phyloP scores from a whole-genome alignment of 1,140 invertebrate species.

The Cyphomyrmex costatus region DNA sequence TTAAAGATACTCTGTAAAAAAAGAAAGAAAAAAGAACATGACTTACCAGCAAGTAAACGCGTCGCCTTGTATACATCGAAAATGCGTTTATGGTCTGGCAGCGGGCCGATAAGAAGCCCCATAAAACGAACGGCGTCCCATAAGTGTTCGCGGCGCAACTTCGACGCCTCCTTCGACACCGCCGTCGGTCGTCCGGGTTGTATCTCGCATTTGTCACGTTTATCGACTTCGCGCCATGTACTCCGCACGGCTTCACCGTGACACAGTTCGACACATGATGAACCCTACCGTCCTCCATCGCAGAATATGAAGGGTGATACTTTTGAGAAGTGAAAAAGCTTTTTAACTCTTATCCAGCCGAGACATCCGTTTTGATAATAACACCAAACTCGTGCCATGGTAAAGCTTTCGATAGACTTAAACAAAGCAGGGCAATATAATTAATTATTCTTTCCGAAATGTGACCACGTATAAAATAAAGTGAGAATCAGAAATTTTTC shows the following conservation, averaged over 20 bases:
- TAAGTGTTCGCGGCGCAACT: constrained; percentile 80
- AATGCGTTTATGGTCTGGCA: constrained; percentile 85
- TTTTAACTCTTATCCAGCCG: constrained; percentile 39
- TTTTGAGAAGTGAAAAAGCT: constrained; percentile 37
- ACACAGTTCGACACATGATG: constrained; percentile 70
- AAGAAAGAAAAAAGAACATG: not conserved
- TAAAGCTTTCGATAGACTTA: not conserved
- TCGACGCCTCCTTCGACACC: constrained; percentile 71
- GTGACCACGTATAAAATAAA: not conserved
- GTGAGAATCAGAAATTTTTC: not conserved
- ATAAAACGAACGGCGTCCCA: constrained; percentile 83
- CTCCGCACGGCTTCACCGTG: constrained; percentile 66
- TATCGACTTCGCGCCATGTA: constrained; percentile 77
- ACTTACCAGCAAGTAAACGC: constrained; percentile 70
- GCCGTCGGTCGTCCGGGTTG: constrained; percentile 75
- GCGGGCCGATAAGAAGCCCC: constrained; percentile 83
- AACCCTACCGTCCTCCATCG: constrained; percentile 24
- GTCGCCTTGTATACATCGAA: constrained; percentile 66
- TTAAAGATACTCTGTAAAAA: constrained; percentile 21
- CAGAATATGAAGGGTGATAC: not conserved
- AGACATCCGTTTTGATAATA: not conserved
- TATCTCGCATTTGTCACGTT: constrained; percentile 80
- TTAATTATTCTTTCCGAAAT: not conserved
- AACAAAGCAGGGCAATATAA: not conserved
- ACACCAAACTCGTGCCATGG: not conserved